phyloP scores from a whole-genome alignment of 2,888 invertebrate genomes.

The Agrochola litura region DNA sequence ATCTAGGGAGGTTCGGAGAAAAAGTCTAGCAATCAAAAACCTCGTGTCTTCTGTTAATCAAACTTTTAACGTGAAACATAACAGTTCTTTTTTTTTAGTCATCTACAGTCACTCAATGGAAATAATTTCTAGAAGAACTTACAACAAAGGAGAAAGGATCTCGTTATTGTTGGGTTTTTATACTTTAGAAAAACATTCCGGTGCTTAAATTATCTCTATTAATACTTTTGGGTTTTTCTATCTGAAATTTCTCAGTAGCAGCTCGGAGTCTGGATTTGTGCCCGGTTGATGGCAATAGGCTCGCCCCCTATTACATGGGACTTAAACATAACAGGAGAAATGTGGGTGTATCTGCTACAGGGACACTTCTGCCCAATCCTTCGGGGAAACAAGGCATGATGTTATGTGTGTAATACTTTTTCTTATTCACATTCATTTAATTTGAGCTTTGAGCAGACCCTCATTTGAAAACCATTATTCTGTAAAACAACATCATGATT shows the following conservation, averaged over 20 bases:
- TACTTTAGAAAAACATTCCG: not conserved
- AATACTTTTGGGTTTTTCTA: too few relatives aligned
- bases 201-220: not conserved
- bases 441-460: not conserved
- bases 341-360: too few relatives aligned
- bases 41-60: not conserved
- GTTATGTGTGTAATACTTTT: too few relatives aligned
- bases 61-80: not conserved
- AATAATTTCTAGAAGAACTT: not conserved
- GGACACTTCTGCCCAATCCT: too few relatives aligned
- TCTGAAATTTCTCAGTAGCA: too few relatives aligned
- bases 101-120: not conserved
- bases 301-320: too few relatives aligned
- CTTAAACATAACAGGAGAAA: too few relatives aligned
- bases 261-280: too few relatives aligned
- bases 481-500: not conserved
- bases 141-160: not conserved
- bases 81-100: not conserved
- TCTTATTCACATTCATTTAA: not conserved
- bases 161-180: slow-evolving; percentile 17
- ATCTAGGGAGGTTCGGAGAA: not conserved
- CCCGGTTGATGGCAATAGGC: too few relatives aligned
- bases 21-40: not conserved
- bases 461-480: not conserved
- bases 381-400: too few relatives aligned